A percentile compares a stretch with the other conserved stretches of the same genome.
Conservation (phyloP, 1,140 invertebrate genomes). For the Anoplolepis gracilipes region DNA sequence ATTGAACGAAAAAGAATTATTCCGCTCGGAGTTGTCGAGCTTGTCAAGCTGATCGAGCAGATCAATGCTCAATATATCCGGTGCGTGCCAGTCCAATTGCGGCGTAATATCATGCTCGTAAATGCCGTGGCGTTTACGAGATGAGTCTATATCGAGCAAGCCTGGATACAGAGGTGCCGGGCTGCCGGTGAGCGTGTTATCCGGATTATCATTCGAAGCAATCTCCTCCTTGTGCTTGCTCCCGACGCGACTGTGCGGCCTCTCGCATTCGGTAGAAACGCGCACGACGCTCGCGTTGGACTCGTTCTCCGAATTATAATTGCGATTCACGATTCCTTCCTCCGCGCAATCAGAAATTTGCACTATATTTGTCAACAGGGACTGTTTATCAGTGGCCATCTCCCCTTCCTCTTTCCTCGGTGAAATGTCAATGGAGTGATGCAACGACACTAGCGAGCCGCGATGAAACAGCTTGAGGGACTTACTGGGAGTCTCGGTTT, state of each 20-base stretch:
- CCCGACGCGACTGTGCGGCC: constrained; percentile 39
- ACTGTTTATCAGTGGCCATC: constrained; percentile 80
- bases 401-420: constrained; percentile 75
- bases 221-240: constrained; percentile 31
- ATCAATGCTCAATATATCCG: constrained; percentile 29
- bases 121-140: constrained; percentile 78
- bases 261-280: constrained; percentile 60
- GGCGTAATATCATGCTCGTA: constrained; percentile 73
- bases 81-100: constrained; percentile 66
- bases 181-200: neutral
- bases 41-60: neutral
- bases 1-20: constrained; percentile 20
- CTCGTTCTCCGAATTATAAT: constrained; percentile 73
- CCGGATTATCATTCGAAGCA: constrained; percentile 14
- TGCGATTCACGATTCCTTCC: constrained; percentile 77
- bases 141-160: constrained; percentile 65
- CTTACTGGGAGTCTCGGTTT: constrained; percentile 35
- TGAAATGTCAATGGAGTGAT: constrained; percentile 65
- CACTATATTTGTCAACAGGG: constrained; percentile 77
- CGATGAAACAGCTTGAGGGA: constrained; percentile 68
- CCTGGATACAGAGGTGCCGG: neutral
- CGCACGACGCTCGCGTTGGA: constrained; percentile 63
- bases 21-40: constrained; percentile 11
- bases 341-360: constrained; percentile 76
- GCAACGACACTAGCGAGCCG: constrained; percentile 61